Conservation (phyloP, 2,888 invertebrate genomes). For the Nephrocerus scutellatus region DNA sequence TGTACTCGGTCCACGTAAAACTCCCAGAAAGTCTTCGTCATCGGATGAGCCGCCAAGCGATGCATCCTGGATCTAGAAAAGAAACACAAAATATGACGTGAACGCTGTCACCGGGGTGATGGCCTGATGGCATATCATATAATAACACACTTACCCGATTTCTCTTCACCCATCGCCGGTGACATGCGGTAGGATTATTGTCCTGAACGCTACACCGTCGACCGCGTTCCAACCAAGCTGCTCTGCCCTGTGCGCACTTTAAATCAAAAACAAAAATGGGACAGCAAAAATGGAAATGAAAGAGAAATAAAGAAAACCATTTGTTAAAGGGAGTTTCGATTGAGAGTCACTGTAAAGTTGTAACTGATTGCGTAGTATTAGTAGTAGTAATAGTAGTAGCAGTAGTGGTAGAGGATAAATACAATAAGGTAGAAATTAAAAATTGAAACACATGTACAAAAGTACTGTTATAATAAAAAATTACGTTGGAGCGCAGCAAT, state of each 20-base stretch:
- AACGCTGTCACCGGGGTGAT: neutral
- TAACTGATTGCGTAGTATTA: too few species aligned
- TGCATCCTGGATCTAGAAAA: constrained; percentile 69
- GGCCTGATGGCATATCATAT: too few species aligned
- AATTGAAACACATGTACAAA: too few species aligned
- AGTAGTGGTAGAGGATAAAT: too few species aligned
- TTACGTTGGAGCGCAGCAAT: too few species aligned
- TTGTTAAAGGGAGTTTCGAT: neutral
- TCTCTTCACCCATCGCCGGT: constrained; percentile 77
- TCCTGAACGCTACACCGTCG: constrained; percentile 63
- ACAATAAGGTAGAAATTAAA: too few species aligned
- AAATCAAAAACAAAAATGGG: constrained; percentile 24
- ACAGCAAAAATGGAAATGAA: neutral
- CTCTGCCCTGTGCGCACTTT: constrained; percentile 75
- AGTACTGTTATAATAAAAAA: too few species aligned
- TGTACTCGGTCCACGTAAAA: constrained; percentile 65
- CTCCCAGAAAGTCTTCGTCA: constrained; percentile 62
- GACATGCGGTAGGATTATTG: constrained; percentile 53
- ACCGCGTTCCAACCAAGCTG: constrained; percentile 71
- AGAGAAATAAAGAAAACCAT: neutral
- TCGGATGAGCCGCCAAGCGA: constrained; percentile 74
- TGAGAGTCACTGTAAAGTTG: too few species aligned
- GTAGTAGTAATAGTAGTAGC: too few species aligned
- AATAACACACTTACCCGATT: constrained; percentile 66
- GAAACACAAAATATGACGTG: constrained; percentile 7